These are phyloP conservation scores for Sebastiscus albofasciatus DNA, from an alignment of 2,797 vertebrate species.

Conservation along the genomic window DNA sequence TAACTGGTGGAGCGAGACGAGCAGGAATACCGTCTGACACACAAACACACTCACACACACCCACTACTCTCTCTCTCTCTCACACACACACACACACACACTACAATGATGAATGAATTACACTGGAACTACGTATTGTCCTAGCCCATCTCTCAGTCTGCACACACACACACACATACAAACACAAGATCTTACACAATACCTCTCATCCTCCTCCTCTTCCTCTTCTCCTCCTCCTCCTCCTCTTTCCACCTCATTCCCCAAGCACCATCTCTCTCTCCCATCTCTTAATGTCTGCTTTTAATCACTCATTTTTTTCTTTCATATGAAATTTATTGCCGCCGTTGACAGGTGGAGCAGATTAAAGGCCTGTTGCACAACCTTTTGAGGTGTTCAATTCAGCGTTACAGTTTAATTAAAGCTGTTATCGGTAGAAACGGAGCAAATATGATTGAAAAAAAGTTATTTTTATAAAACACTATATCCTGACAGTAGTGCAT, in stretches of 20 bases:
- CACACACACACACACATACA: slow-evolving; percentile 7
- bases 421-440: not conserved
- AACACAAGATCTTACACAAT: slow-evolving; percentile 57
- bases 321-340: slow-evolving; percentile 8
- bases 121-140: slow-evolving; percentile 51
- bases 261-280: not conserved
- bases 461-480: not conserved
- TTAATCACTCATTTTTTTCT: slow-evolving; percentile 26
- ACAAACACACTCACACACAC: slow-evolving; percentile 75
- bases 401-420: slow-evolving; percentile 20
- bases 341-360: slow-evolving; percentile 9
- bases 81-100: slow-evolving; percentile 39
- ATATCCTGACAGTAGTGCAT: not conserved
- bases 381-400: slow-evolving; percentile 24
- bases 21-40: slow-evolving; percentile 76
- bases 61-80: slow-evolving; percentile 4
- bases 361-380: slow-evolving; percentile 23
- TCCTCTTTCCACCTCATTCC: not conserved
- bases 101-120: slow-evolving; percentile 64
- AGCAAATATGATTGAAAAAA: too few relatives aligned
- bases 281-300: slow-evolving; percentile 32
- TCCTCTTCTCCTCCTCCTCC: not conserved
- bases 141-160: slow-evolving; percentile 42
- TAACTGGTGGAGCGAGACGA: slow-evolving; percentile 75
- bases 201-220: slow-evolving; percentile 31